These are phyloP conservation scores for Camponotus pennsylvanicus DNA, from an alignment of 1,140 invertebrate species.

Conservation along the genomic window DNA sequence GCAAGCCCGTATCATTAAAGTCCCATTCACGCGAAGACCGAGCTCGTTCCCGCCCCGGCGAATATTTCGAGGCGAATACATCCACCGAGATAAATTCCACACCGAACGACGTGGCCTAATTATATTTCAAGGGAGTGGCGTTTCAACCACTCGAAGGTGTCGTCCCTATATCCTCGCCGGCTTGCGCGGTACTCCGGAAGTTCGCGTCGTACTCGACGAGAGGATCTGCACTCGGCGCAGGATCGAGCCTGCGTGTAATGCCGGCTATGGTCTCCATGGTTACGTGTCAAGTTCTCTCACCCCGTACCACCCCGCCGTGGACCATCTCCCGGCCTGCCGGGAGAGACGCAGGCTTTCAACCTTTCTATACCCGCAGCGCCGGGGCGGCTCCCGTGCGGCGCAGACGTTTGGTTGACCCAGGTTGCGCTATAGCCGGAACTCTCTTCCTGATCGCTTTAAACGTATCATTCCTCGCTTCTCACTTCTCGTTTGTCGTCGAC, in stretches of 20 bases:
- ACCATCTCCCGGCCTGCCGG: slow-evolving; percentile 57
- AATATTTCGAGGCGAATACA: slow-evolving; percentile 50
- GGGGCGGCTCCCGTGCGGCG: slow-evolving; percentile 82
- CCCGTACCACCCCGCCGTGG: slow-evolving; percentile 35
- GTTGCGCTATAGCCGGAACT: slow-evolving; percentile 61
- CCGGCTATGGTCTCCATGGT: slow-evolving; percentile 65
- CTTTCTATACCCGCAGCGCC: slow-evolving; percentile 78
- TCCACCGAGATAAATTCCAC: slow-evolving; percentile 25
- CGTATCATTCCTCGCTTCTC: background rate
- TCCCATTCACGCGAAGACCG: background rate
- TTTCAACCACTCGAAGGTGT: slow-evolving; percentile 63
- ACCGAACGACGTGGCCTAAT: slow-evolving; percentile 60
- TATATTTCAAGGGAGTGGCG: slow-evolving; percentile 74
- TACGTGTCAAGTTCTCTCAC: slow-evolving; percentile 55
- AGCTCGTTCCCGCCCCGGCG: background rate
- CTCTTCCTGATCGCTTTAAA: background rate
- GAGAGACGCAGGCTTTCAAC: slow-evolving; percentile 77
- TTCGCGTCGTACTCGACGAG: slow-evolving; percentile 59
- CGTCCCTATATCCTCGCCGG: slow-evolving; percentile 51
- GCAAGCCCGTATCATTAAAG: slow-evolving; percentile 43
- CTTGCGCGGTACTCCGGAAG: slow-evolving; percentile 47
- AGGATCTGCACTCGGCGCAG: slow-evolving; percentile 74
- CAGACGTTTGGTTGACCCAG: slow-evolving; percentile 83
- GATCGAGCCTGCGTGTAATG: slow-evolving; percentile 78
- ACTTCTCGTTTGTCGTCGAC: background rate